Evolutionary conservation across 2,888 invertebrate genomes (phyloP).

Genomic region (Osedax fenrisi): DNA sequence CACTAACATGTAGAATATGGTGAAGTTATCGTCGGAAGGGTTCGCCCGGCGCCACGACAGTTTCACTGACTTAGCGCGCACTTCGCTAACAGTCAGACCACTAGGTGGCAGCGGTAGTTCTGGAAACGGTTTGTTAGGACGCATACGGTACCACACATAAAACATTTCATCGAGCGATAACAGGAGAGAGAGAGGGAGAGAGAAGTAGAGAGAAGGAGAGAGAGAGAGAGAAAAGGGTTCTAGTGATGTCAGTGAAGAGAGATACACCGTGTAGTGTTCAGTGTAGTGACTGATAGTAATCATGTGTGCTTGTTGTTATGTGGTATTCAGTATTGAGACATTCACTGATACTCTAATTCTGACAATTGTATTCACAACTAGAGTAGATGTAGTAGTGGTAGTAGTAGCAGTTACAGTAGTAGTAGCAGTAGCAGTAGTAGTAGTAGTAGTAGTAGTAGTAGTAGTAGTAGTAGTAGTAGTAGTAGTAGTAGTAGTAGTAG

Average conservation of each 20-base stretch:
- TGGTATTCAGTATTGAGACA: no score
- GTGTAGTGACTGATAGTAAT: no score
- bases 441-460: conserved; percentile 8
- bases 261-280: no score
- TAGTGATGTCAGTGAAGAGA: no score
- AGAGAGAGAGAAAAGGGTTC: not conserved
- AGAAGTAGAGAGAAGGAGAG: not conserved
- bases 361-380: not conserved
- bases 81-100: conserved; percentile 77
- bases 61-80: conserved; percentile 81
- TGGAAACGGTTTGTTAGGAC: conserved; percentile 48
- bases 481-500: conserved; percentile 20
- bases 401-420: conserved; percentile 13
- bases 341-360: no score
- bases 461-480: not conserved
- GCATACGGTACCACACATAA: no score
- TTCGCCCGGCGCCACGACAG: conserved; percentile 66
- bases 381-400: not conserved
- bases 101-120: conserved; percentile 81
- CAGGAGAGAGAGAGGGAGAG: not conserved
- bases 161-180: not conserved
- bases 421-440: conserved; percentile 3
- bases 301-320: no score
- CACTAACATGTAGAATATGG: not conserved
- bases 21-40: conserved; percentile 52